phyloP scores from a whole-genome alignment of 2,888 invertebrate species.

The Hydraecia micacea region DNA sequence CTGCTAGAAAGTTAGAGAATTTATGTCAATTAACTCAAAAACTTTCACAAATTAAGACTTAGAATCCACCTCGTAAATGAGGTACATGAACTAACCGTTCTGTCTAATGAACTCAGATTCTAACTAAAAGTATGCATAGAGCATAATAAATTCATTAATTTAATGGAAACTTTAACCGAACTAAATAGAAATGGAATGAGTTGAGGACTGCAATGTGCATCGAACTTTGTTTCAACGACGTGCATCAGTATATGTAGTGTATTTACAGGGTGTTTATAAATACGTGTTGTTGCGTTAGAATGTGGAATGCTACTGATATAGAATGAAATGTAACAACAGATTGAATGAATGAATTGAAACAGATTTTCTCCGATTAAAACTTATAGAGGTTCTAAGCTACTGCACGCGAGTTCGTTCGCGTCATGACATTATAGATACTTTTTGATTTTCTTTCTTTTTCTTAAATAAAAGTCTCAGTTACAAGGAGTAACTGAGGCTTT shows the following conservation, averaged over 20 bases:
- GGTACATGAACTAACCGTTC: slow-evolving; percentile 13
- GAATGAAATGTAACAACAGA: not conserved
- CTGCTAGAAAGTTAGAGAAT: not conserved
- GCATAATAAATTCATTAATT: slow-evolving; percentile 21
- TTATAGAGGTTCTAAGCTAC: too few relatives aligned
- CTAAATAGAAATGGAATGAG: not conserved
- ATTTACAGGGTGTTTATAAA: not conserved
- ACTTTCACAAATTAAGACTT: not conserved
- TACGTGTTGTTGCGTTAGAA: not conserved
- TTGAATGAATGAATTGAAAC: too few relatives aligned
- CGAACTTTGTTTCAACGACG: not conserved
- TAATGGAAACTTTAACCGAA: slow-evolving; percentile 5
- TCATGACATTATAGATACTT: too few relatives aligned
- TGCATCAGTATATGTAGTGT: not conserved
- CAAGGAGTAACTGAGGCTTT: too few relatives aligned
- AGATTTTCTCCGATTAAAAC: too few relatives aligned
- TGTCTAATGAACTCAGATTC: slow-evolving; percentile 11
- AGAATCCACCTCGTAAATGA: slow-evolving; percentile 2
- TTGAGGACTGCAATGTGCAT: not conserved
- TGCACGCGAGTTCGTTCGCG: too few relatives aligned
- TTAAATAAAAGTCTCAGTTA: too few relatives aligned
- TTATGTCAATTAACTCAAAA: not conserved
- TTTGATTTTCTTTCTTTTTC: too few relatives aligned
- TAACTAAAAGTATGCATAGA: slow-evolving; percentile 13
- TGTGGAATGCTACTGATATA: not conserved